phyloP scores from a whole-genome alignment of 1,140 invertebrate species.

The Zaprionus africanus region DNA sequence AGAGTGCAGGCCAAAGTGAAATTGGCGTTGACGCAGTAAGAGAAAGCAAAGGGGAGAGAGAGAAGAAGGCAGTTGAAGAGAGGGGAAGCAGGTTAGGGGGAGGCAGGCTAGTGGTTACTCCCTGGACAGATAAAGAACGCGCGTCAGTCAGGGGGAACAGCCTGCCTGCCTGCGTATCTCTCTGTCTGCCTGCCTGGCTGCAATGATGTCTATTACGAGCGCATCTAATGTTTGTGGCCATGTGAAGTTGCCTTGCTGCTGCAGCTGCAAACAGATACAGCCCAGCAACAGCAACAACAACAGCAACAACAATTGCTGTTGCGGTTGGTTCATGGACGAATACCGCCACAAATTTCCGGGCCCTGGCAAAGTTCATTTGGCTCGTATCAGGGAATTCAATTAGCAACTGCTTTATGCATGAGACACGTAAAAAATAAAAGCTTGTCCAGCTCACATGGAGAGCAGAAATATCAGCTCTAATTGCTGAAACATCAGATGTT shows the following conservation, averaged over 20 bases:
- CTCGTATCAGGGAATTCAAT: constrained; percentile 68
- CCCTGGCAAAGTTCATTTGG: constrained; percentile 48
- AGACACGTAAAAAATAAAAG: constrained; percentile 28
- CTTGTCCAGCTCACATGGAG: neutral
- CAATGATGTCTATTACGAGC: constrained; percentile 31
- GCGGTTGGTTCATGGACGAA: constrained; percentile 11
- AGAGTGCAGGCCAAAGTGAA: constrained; percentile 58
- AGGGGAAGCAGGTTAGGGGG: neutral
- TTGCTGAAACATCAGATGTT: constrained; percentile 32
- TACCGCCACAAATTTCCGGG: constrained; percentile 50
- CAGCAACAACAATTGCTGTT: constrained; percentile 39
- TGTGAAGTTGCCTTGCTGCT: constrained; percentile 9
- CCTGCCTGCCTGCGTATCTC: neutral
- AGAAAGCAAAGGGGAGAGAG: neutral
- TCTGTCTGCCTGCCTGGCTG: neutral
- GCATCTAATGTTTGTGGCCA: constrained; percentile 65
- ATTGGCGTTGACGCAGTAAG: constrained; percentile 52
- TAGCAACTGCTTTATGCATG: constrained; percentile 76
- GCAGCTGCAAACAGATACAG: neutral
- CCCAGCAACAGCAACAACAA: neutral
- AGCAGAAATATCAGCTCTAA: constrained; percentile 23
- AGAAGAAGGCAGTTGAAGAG: neutral
- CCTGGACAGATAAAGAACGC: neutral
- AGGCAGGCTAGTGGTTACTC: neutral
- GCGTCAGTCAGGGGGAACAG: neutral